Evolutionary conservation across 2,797 vertebrate species (phyloP), one percentile per base, ranked within the genome.

Genomic region (Lycodopsis pacificus): DNA sequence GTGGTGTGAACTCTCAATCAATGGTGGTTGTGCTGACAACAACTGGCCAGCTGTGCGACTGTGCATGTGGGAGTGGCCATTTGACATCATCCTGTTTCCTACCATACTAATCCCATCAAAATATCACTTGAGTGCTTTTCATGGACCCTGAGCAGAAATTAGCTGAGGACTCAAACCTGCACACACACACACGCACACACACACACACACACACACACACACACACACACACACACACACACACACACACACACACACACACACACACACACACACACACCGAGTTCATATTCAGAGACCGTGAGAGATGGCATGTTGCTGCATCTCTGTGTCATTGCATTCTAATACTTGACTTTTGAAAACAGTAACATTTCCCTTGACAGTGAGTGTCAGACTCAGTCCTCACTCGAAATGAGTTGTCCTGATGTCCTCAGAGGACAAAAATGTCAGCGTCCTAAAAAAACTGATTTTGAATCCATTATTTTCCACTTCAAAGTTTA

Each of bases 131-230:
- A 58, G 6, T 48, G 46, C 46, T 48, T 48, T 48, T 7, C 15
- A 46, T 40, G 17, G 17, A 48, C 6, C 46, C 17, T 48, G 7
- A 46, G 15, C 44, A 46, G 15, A 17, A 17, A 46, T 46, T 19
- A 3, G 15, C 8, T 19, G 2, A 46, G 15, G 17, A 19, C 44
- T 46, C 44, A 46, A 19, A 46, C 44, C 44, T 34, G 2, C 64
- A 66, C 48, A 59, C 20, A 51, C 20, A 17, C 20, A 17, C 42
- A 46, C 42, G 4, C 10, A 57, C 64, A 66, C 48, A 59, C 20
- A 51, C 20, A 17, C 64, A 66, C 48, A 59, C 20, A 51, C 20
- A 17, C 46, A 59, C 64, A 66, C 46, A 59, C 20, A 51, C 20
- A 15, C 42, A 44, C 42, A 15, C 14, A 6, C 10, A 57, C 66